Evolutionary conservation across 2,113 vertebrate species (phyloP).

Genomic region (Athene cunicularia): DNA sequence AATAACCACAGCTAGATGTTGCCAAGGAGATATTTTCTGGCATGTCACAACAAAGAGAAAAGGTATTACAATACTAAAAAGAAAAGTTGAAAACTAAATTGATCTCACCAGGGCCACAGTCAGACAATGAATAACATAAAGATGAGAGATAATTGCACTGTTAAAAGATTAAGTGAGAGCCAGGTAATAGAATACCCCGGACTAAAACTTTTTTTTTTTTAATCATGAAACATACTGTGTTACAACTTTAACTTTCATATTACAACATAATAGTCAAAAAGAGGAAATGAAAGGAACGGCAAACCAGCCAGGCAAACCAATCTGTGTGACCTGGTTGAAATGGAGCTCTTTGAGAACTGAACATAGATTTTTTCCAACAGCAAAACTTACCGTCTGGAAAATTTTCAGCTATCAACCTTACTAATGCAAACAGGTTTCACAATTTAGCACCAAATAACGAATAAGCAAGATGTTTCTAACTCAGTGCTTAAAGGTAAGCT

Average conservation of each 20-base stretch:
- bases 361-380: background rate
- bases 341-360: background rate
- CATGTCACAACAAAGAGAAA: conserved; percentile 20
- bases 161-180: conserved; percentile 27
- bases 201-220: background rate
- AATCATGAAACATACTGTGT: background rate
- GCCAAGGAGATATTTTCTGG: conserved; percentile 37
- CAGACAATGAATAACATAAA: background rate
- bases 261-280: background rate
- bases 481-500: background rate
- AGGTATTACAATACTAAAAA: conserved; percentile 35
- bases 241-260: background rate
- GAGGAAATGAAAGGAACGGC: background rate
- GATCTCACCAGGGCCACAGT: conserved; percentile 1
- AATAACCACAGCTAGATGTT: conserved; percentile 14
- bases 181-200: background rate
- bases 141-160: conserved; percentile 33
- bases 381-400: background rate
- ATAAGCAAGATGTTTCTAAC: background rate
- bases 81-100: conserved; percentile 34
- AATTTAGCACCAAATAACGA: background rate
- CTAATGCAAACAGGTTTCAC: background rate
- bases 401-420: background rate
- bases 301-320: background rate
- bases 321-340: background rate